Conservation (phyloP, 2,888 invertebrate genomes). For the Chydorus sphaericus region DNA sequence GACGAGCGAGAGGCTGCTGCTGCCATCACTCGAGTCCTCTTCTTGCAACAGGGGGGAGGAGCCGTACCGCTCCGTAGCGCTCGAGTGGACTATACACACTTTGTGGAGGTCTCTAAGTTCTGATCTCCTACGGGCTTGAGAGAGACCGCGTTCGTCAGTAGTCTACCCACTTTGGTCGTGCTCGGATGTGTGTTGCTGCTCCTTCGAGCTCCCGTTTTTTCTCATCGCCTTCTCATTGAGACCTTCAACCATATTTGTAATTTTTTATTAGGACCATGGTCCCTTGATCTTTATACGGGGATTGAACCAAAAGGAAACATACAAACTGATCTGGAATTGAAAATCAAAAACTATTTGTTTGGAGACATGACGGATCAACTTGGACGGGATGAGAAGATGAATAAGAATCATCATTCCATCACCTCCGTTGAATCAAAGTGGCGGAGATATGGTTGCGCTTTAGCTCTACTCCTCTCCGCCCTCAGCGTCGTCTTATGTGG, state of each 20-base stretch:
- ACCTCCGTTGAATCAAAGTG: no score
- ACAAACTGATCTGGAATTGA: no score
- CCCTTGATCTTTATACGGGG: no score
- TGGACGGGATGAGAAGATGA: constrained; percentile 6
- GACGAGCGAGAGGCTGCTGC: no score
- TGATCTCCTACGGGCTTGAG: background rate
- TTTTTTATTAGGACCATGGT: no score
- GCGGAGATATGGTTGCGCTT: background rate
- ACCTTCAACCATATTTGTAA: no score
- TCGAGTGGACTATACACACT: background rate
- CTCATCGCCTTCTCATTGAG: background rate
- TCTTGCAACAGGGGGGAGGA: constrained; percentile 4
- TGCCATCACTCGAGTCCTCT: no score
- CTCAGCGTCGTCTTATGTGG: constrained; percentile 4
- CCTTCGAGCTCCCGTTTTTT: background rate
- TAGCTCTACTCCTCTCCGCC: constrained; percentile 1
- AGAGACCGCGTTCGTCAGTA: constrained; percentile 2
- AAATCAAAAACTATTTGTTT: no score
- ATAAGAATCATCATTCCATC: no score
- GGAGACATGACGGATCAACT: background rate
- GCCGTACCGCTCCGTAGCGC: background rate
- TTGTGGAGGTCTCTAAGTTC: background rate
- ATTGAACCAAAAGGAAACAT: no score
- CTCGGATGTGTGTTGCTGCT: background rate
- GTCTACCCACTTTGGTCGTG: constrained; percentile 1